Percentiles rank a stretch among this genome's conserved stretches.
Conservation (phyloP, 2,888 invertebrate species). For the Ophonus ardosiacus region DNA sequence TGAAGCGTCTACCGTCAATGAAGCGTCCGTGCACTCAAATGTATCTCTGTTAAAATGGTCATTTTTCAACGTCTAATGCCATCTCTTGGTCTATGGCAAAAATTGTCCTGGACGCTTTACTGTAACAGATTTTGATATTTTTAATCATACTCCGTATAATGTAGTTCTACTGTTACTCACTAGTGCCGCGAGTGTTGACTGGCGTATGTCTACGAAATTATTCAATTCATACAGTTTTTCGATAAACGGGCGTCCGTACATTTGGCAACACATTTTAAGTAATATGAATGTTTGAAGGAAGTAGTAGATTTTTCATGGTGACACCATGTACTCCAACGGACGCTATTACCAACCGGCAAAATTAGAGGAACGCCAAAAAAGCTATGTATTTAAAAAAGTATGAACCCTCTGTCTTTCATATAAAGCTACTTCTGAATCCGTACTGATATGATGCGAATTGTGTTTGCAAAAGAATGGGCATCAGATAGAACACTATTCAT, state of each 20-base stretch:
- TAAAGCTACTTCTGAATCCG: no score
- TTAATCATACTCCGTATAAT: neutral
- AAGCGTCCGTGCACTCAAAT: no score
- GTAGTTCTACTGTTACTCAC: neutral
- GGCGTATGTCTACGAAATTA: neutral
- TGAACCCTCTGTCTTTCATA: no score
- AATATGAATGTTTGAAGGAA: neutral
- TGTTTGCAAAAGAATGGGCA: no score
- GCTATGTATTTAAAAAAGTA: no score
- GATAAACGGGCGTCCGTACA: neutral
- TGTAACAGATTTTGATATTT: neutral
- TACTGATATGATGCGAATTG: no score
- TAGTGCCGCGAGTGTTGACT: neutral
- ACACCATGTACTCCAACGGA: constrained; percentile 4
- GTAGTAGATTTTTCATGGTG: neutral
- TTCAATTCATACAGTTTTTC: neutral
- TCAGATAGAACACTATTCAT: no score
- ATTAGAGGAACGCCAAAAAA: no score
- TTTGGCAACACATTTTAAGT: constrained; percentile 4
- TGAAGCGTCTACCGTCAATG: no score
- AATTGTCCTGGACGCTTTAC: constrained; percentile 4
- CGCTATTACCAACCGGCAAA: constrained; percentile 4
- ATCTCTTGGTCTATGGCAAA: neutral
- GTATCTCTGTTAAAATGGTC: neutral
- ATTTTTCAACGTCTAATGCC: neutral